Base-by-base conservation (phyloP, 2,113 vertebrate genomes). In the Muntiacus reevesi region DNA sequence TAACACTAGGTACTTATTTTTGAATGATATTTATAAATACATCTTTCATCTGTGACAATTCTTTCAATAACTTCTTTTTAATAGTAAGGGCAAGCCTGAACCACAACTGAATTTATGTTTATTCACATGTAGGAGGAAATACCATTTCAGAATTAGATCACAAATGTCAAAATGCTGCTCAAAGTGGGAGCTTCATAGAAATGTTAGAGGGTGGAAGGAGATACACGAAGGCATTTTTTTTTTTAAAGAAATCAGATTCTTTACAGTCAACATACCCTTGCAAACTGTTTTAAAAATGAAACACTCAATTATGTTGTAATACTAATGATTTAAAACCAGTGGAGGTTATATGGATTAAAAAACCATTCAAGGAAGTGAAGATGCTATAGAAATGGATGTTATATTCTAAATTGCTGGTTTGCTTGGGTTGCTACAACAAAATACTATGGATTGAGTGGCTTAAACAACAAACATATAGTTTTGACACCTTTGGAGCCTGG, bases 61-160 rank as follows among this genome's bases (percentile, higher is more conserved):
- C 45, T 95, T 78, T 74, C 55, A 92, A 27, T 91, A 91, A 91
- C 62, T 83, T 95, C n/a, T 81, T 90, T 93, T 81, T 74, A 90
- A 62, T 85, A 40, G 82, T 79, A 88, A 91, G 25, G 64, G 27
- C 4, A 33, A 82, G 36, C 78, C 55, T 82, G 43, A 88, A 40
- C 40, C 57, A 88, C n/a, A 71, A 55, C 40, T 88, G 82, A 94
- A 82, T 97, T 92, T 88, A 50, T 96, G 67, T 93, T 95, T 94
- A 19, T 86, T 78, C 91, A 82, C 64, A 28, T 43, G 36, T 60
- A 81, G 76, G 84, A 95, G 40, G 10, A 55, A 90, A 60, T 82
- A 71, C 50, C 84, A 50, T 90, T 87, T 95, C 55, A 60, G 12
- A 88, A 95, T 84, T 89, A 85, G 64, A 93, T 62, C 13, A 83